A percentile compares a stretch with the other conserved stretches of the same genome.
phyloP scores from a whole-genome alignment of 2,888 invertebrate genomes.

The Andricus quercusramuli region DNA sequence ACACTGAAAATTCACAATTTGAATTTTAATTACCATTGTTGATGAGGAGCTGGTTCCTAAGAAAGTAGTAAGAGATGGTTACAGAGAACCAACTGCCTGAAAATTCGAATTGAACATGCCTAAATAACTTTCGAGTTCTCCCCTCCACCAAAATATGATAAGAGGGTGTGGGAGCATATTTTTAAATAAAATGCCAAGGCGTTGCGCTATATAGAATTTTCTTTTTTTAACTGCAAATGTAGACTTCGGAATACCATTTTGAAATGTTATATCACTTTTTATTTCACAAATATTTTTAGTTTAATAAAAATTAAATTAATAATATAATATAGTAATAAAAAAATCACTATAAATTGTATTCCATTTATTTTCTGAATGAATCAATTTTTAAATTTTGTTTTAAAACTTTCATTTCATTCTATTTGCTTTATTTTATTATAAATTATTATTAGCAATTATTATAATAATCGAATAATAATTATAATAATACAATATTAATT shows the following conservation, averaged over 20 bases:
- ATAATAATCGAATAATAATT: too few species aligned
- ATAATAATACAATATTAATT: too few species aligned
- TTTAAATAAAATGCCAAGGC: slow-evolving; percentile 5
- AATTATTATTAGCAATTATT: too few species aligned
- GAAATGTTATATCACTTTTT: background rate
- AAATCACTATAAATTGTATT: too few species aligned
- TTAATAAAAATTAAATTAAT: too few species aligned
- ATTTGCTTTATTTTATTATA: too few species aligned
- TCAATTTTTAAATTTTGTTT: too few species aligned
- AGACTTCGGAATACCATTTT: background rate
- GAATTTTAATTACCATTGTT: slow-evolving; percentile 72
- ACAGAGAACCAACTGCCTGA: slow-evolving; percentile 77
- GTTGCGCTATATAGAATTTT: slow-evolving; percentile 8
- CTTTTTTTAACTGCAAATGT: background rate
- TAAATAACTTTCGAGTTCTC: slow-evolving; percentile 76
- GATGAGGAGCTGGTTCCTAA: slow-evolving; percentile 68
- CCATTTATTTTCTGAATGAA: too few species aligned
- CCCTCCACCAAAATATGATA: slow-evolving; percentile 66
- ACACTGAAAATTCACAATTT: slow-evolving; percentile 8
- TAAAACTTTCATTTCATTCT: too few species aligned
- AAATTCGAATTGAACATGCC: slow-evolving; percentile 75
- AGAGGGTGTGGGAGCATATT: slow-evolving; percentile 58
- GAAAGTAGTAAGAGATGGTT: slow-evolving; percentile 71
- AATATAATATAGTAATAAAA: too few species aligned
- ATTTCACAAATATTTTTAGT: background rate